Percentiles rank a stretch among this genome's conserved stretches.
These are phyloP conservation scores for Rhyacichthys aspro DNA, from an alignment of 2,797 vertebrate species.

Conservation along the genomic window DNA sequence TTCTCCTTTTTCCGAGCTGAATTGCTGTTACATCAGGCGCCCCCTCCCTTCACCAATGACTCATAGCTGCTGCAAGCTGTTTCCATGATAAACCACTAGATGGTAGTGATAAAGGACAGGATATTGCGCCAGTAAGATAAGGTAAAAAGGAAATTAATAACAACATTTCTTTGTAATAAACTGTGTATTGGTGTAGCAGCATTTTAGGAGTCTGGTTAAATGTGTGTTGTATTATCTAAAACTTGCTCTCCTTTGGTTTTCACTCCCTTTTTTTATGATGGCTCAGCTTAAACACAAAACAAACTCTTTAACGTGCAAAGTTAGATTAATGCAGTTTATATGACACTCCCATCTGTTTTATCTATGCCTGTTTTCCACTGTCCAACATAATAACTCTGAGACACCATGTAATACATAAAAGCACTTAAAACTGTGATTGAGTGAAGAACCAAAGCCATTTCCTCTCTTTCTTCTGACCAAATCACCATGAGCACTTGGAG, in stretches of 20 bases:
- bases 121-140: conserved; percentile 63
- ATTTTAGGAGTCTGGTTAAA: conserved; percentile 1
- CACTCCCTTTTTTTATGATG: neutral
- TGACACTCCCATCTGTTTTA: conserved; percentile 46
- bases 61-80: conserved; percentile 65
- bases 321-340: conserved; percentile 49
- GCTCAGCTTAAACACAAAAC: conserved; percentile 15
- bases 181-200: conserved; percentile 1
- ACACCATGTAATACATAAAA: conserved; percentile 15
- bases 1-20: conserved; percentile 26
- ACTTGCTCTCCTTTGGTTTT: neutral
- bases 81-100: conserved; percentile 59
- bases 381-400: conserved; percentile 51
- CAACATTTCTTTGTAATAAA: conserved; percentile 9
- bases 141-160: conserved; percentile 5
- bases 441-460: conserved; percentile 33
- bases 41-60: conserved; percentile 60
- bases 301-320: no score
- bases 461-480: conserved; percentile 33
- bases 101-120: conserved; percentile 63
- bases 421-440: conserved; percentile 40
- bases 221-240: neutral
- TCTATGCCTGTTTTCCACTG: conserved; percentile 39
- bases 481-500: conserved; percentile 47
- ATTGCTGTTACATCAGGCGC: conserved; percentile 34